These are phyloP conservation scores for Zaprionus bogoriensis DNA, from an alignment of 2,888 invertebrate genomes.

Conservation along the genomic window DNA sequence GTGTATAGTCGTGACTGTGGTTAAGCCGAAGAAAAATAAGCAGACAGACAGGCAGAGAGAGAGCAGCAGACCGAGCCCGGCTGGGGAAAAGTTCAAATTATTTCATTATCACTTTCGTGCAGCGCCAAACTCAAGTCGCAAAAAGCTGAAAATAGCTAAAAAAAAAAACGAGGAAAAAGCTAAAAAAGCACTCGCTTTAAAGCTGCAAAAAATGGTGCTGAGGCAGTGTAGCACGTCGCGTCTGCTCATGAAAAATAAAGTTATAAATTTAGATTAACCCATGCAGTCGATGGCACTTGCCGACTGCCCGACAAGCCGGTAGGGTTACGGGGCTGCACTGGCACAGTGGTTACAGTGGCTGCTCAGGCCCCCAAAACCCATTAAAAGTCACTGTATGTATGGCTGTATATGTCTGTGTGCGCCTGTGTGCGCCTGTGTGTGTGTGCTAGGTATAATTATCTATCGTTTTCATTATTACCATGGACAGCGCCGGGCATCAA, in stretches of 20 bases:
- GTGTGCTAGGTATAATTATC: slow-evolving; percentile 65
- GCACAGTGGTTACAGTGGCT: slow-evolving; percentile 1
- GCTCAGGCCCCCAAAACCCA: slow-evolving; percentile 55
- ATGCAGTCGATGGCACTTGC: slow-evolving; percentile 45
- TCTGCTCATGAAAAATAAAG: slow-evolving; percentile 59
- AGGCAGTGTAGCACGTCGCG: slow-evolving; percentile 22
- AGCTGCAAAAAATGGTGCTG: slow-evolving; percentile 36
- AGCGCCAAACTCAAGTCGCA: slow-evolving; percentile 41
- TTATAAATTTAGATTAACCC: slow-evolving; percentile 79
- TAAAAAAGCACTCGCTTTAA: slow-evolving; percentile 41
- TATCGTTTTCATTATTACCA: slow-evolving; percentile 70
- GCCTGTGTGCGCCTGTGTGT: slow-evolving; percentile 10
- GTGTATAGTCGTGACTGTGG: slow-evolving; percentile 16
- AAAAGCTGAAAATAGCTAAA: slow-evolving; percentile 19
- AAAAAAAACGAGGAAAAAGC: no score
- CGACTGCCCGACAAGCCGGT: slow-evolving; percentile 18
- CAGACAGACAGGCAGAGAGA: slow-evolving; percentile 4
- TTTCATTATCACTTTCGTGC: slow-evolving; percentile 77
- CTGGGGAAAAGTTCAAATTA: slow-evolving; percentile 69
- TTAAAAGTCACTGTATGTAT: slow-evolving; percentile 75
- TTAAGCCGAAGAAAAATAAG: slow-evolving; percentile 46
- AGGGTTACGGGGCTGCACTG: slow-evolving; percentile 2
- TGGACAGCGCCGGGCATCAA: slow-evolving; percentile 33
- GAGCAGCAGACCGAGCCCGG: neutral
- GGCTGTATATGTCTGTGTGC: slow-evolving; percentile 15